phyloP scores from a whole-genome alignment of 2,888 invertebrate species.

The Hirudinaria manillensis region DNA sequence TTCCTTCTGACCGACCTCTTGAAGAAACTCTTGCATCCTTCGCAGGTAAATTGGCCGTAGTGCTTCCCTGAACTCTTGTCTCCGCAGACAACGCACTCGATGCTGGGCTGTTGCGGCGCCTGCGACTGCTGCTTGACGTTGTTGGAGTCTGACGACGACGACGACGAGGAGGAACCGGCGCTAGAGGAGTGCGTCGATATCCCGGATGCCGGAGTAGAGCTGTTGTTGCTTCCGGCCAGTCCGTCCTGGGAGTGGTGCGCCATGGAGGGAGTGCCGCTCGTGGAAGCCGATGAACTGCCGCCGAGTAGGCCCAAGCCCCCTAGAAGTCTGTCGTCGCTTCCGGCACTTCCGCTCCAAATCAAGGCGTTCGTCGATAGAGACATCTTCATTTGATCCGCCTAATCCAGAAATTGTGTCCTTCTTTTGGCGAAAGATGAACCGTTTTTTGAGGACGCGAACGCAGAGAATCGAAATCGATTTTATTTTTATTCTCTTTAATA shows the following conservation, averaged over 20 bases:
- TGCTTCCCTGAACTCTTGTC: conserved; percentile 98
- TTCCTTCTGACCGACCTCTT: conserved; percentile 95
- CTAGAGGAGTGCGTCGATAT: background rate
- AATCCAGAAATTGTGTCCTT: conserved; percentile 3
- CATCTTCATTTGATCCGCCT: conserved; percentile 19
- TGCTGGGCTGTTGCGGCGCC: conserved; percentile 49
- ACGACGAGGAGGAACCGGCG: conserved; percentile 6
- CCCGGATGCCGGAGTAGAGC: background rate
- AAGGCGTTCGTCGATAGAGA: conserved; percentile 31
- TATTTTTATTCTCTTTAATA: background rate
- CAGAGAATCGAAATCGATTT: background rate
- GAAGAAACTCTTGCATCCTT: conserved; percentile 98
- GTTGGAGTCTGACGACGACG: conserved; percentile 13
- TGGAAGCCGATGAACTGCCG: background rate
- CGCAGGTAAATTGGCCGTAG: conserved; percentile 94
- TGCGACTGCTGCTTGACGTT: background rate
- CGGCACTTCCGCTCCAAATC: conserved; percentile 23
- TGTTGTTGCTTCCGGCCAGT: conserved; percentile 11
- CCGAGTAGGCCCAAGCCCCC: conserved; percentile 19
- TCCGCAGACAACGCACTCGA: conserved; percentile 96
- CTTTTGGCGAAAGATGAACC: background rate
- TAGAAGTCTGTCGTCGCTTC: background rate
- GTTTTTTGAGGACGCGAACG: background rate
- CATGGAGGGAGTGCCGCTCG: background rate
- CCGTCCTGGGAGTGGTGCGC: background rate